phyloP scores from a whole-genome alignment of 2,113 vertebrate genomes.

The Rhinoderma darwinii region DNA sequence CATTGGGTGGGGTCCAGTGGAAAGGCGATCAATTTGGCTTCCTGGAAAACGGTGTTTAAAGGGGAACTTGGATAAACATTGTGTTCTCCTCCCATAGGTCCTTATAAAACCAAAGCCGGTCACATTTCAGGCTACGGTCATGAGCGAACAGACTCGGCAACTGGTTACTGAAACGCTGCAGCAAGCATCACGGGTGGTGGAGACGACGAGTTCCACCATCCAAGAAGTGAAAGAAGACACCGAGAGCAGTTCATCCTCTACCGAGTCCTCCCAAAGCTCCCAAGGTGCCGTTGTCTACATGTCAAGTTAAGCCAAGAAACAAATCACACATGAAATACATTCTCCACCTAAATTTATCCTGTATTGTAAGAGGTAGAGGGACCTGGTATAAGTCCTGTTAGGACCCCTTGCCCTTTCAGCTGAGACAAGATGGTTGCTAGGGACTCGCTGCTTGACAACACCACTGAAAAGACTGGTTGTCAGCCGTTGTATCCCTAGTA shows the following conservation, averaged over 20 bases:
- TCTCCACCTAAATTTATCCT: too few relatives aligned
- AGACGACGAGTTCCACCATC: slow-evolving; percentile 71
- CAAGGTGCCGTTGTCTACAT: slow-evolving; percentile 73
- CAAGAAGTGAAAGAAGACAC: slow-evolving; percentile 87
- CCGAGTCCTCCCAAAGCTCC: slow-evolving; percentile 80
- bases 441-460: too few relatives aligned
- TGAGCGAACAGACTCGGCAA: slow-evolving; percentile 95
- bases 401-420: too few relatives aligned
- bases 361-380: too few relatives aligned
- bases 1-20: too few relatives aligned
- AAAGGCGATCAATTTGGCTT: too few relatives aligned
- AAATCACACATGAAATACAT: background rate
- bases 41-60: too few relatives aligned
- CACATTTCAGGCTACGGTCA: slow-evolving; percentile 89
- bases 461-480: too few relatives aligned
- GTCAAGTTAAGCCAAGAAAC: slow-evolving; percentile 2
- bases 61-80: background rate
- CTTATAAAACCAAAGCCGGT: slow-evolving; percentile 98
- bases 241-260: slow-evolving; percentile 80
- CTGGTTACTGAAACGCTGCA: slow-evolving; percentile 95
- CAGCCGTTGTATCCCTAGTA: too few relatives aligned
- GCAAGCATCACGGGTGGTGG: slow-evolving; percentile 85
- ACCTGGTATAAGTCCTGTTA: too few relatives aligned
- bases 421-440: too few relatives aligned
- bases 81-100: slow-evolving; percentile 76